Conservation (phyloP, 2,797 vertebrate species). For the Syngnathus acus region DNA sequence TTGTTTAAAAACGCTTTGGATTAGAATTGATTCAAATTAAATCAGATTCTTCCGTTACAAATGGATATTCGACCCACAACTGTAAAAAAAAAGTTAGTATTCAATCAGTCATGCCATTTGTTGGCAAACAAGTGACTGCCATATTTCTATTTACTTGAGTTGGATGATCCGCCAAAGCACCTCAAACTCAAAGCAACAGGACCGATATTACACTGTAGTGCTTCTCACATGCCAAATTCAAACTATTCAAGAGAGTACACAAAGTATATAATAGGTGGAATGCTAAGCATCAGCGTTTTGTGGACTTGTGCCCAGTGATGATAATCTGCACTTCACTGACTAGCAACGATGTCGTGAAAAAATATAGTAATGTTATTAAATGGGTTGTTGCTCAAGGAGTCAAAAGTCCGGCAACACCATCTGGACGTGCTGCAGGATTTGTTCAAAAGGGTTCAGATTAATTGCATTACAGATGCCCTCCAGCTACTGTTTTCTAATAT, state of each 20-base stretch:
- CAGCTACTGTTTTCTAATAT: no score
- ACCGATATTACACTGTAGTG: no score
- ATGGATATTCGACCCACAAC: not conserved
- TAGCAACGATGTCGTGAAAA: not conserved
- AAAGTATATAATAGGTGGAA: constrained; percentile 20
- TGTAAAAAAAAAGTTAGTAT: no score
- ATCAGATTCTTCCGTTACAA: not conserved
- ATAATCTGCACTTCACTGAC: no score
- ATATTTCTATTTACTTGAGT: no score
- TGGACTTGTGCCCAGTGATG: not conserved
- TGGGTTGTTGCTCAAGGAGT: not conserved
- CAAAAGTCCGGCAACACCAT: not conserved
- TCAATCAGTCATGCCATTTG: no score
- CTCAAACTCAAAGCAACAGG: no score
- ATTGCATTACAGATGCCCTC: not conserved
- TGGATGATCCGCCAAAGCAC: no score
- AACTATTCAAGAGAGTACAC: constrained; percentile 14
- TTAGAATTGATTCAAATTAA: not conserved
- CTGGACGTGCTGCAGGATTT: not conserved
- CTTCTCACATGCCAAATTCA: constrained; percentile 7
- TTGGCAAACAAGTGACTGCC: no score
- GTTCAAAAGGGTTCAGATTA: not conserved
- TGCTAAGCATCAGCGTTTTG: constrained; percentile 43
- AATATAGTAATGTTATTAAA: not conserved
- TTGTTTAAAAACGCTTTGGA: not conserved